Base-by-base conservation (phyloP, 23 tunicate genomes). In the Phallusia fumigata region DNA sequence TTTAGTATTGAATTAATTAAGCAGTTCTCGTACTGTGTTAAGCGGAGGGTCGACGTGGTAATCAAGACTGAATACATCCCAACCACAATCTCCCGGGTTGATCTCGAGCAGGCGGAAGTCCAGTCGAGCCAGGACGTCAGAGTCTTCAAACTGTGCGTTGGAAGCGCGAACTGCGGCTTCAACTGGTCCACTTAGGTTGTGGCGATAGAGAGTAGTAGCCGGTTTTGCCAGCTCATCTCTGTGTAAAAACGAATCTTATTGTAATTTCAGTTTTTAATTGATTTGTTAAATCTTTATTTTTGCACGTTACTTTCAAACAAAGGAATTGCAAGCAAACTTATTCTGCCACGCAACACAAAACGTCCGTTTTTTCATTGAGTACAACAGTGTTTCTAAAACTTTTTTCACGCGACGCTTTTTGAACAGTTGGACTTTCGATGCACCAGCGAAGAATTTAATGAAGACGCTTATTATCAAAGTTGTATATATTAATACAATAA, bases 11-110 rank as follows among this genome's bases (percentile, higher is more conserved):
- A n/a, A n/a, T n/a, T n/a, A n/a, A n/a, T n/a, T n/a, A n/a, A n/a
- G n/a, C n/a, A n/a, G n/a, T n/a, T 40, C 3, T n/a, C 81, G 52
- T 36, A 96, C 89, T 0, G 99, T 96, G 69, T 82, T 87, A 8
- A 96, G 85, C 19, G 99, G 99, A 26, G 91, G 93, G 81, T 90
- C 87, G 18, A 91, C 82, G 86, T 90, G 93, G 58, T 91, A 96
- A 64, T 96, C 95, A 22, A 95, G 82, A 77, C 92, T 90, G 82
- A 96, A 96, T 0, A 96, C 93, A 75, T 96, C 94, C 99, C 99
- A 96, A 5, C 99, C 99, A 26, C 75, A 74, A 78, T 96, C 99
- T 13, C 99, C 99, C 18, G 94, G 94, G 65, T 96, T 96, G 52
- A 88, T 89, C 65, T 90, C 95, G 35, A 90, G 90, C 50, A 96